Evolutionary conservation across 2,797 vertebrate species (phyloP).

Genomic region (Falco berigora): DNA sequence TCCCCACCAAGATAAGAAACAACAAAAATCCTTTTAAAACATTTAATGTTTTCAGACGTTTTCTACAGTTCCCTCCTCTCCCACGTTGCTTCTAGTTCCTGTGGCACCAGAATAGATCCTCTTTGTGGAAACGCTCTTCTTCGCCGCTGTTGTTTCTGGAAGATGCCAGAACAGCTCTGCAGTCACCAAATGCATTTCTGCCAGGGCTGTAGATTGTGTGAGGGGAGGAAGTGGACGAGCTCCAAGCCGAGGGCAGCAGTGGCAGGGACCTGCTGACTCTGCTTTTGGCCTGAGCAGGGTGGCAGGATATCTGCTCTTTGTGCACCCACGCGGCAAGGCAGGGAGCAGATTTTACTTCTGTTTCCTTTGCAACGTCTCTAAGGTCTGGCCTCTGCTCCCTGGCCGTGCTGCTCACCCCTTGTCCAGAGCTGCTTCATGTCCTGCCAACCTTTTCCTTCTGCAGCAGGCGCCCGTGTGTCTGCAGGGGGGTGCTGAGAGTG

Average conservation of each 20-base stretch:
- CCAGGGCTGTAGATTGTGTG: not conserved
- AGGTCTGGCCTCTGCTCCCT: conserved; percentile 25
- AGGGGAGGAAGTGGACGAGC: not conserved
- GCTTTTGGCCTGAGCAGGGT: not conserved
- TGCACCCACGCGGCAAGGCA: not conserved
- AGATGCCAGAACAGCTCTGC: not conserved
- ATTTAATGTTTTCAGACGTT: not conserved
- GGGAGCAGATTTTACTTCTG: not conserved
- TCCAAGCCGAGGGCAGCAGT: not conserved
- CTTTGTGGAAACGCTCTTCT: not conserved
- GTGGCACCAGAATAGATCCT: conserved; percentile 47
- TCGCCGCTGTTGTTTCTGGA: not conserved
- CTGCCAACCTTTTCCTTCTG: not conserved
- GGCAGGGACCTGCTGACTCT: conserved; percentile 11
- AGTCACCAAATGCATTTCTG: not conserved
- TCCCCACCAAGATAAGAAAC: conserved; percentile 37
- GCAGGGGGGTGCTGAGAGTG: not conserved
- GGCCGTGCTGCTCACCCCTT: not conserved
- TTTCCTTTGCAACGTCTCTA: not conserved
- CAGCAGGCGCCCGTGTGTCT: conserved; percentile 12
- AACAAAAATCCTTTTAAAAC: not conserved
- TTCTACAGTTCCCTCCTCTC: conserved; percentile 24
- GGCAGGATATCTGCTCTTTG: conserved; percentile 53
- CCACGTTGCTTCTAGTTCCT: conserved; percentile 33
- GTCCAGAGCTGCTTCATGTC: not conserved